Conservation (phyloP, 1,140 invertebrate species). For the Bombyx mandarina region DNA sequence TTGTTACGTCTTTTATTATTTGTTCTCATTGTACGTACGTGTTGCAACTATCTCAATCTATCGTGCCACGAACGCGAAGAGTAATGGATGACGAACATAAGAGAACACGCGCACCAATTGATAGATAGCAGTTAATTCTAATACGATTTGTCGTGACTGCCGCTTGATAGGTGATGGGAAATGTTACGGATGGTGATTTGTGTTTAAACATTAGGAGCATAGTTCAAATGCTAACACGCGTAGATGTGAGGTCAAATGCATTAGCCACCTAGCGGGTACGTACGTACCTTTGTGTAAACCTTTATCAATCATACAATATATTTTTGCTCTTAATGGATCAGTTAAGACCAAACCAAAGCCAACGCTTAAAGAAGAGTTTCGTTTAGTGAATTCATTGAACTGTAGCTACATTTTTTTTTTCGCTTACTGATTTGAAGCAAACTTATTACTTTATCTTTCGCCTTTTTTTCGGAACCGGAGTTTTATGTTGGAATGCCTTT, state of each 20-base stretch:
- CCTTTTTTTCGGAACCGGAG: too few relatives aligned
- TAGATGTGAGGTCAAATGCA: conserved; percentile 58
- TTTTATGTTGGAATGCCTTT: too few relatives aligned
- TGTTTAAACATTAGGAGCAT: conserved; percentile 57
- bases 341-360: too few relatives aligned
- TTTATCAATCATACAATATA: conserved; percentile 48
- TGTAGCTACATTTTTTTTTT: too few relatives aligned
- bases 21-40: conserved; percentile 23
- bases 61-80: conserved; percentile 8
- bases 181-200: conserved; percentile 51
- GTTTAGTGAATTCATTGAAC: too few relatives aligned
- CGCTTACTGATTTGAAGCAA: too few relatives aligned
- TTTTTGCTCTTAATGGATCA: conserved; percentile 4
- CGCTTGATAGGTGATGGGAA: conserved; percentile 56
- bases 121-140: conserved; percentile 52
- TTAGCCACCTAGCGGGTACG: conserved; percentile 61
- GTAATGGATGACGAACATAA: conserved; percentile 32
- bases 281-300: conserved; percentile 29
- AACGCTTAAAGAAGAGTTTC: too few relatives aligned
- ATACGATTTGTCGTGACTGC: conserved; percentile 65
- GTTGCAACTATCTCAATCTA: conserved; percentile 6
- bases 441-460: too few relatives aligned
- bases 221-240: conserved; percentile 61
- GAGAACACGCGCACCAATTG: conserved; percentile 26
- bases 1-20: neutral